A percentile compares a stretch with the other conserved stretches of the same genome.
Conservation (phyloP, 2,888 invertebrate species). For the Catocala nupta region DNA sequence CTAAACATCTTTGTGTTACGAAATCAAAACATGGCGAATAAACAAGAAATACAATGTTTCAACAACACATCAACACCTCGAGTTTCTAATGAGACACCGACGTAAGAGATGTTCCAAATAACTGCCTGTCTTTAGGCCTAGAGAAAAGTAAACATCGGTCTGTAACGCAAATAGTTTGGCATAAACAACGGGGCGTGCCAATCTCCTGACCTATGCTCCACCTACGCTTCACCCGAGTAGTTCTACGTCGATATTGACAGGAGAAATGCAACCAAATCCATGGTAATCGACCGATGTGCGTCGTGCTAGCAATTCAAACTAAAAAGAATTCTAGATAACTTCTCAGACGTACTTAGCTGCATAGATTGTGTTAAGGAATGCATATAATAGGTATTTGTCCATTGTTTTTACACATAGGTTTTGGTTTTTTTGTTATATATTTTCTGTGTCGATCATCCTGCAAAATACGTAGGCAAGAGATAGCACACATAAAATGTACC, state of each 20-base stretch:
- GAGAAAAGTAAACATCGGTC: conserved; percentile 35
- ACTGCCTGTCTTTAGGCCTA: conserved; percentile 36
- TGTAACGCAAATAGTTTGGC: conserved; percentile 47
- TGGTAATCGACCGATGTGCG: conserved; percentile 18
- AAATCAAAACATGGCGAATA: not conserved
- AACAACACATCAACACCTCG: conserved; percentile 17
- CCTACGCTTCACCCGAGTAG: conserved; percentile 54
- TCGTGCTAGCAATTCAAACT: not conserved
- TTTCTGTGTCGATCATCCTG: too few relatives aligned
- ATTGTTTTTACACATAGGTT: too few relatives aligned
- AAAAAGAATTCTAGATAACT: too few relatives aligned
- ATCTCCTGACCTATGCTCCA: conserved; percentile 68
- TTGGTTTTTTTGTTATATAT: too few relatives aligned
- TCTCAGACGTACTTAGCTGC: too few relatives aligned
- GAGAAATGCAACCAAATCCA: conserved; percentile 29
- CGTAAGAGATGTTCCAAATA: conserved; percentile 19
- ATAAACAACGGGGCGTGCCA: conserved; percentile 69
- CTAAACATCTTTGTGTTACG: not conserved
- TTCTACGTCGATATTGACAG: conserved; percentile 31
- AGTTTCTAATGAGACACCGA: conserved; percentile 17
- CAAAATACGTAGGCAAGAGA: too few relatives aligned
- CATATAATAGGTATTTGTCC: too few relatives aligned
- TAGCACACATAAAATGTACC: too few relatives aligned
- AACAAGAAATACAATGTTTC: conserved; percentile 13
- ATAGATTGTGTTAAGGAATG: too few relatives aligned